These are phyloP conservation scores for Centropus bengalensis DNA, from an alignment of 2,113 vertebrate species.

Conservation along the genomic window DNA sequence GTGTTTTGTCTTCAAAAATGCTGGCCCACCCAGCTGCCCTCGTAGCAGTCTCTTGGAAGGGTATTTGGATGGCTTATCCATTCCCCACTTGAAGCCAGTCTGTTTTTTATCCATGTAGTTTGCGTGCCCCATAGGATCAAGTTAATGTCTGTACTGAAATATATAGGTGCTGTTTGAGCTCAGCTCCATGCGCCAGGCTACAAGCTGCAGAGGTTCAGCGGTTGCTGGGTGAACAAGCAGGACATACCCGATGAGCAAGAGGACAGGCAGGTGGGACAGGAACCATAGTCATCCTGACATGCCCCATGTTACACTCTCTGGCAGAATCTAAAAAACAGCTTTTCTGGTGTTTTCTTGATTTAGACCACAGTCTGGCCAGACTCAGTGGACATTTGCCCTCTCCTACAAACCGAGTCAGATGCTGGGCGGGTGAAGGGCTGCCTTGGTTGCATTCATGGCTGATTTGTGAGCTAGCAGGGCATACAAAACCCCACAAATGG, in stretches of 20 bases:
- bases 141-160: not conserved
- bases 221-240: not conserved
- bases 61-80: not conserved
- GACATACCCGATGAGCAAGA: not conserved
- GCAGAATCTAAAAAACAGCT: not conserved
- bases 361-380: not conserved
- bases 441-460: not conserved
- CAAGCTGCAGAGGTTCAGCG: not conserved
- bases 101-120: not conserved
- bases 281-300: not conserved
- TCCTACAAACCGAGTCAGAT: not conserved
- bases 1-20: not conserved
- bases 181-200: fast-evolving
- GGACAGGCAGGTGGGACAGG: not conserved
- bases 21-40: not conserved
- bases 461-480: not conserved
- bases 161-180: not conserved
- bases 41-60: not conserved
- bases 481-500: not conserved
- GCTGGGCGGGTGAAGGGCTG: not conserved
- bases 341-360: not conserved
- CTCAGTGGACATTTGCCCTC: not conserved
- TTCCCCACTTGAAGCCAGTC: not conserved
- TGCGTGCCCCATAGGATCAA: not conserved
- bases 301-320: fast-evolving